Conservation (phyloP, 2,113 vertebrate species). For the Salminus brasiliensis region DNA sequence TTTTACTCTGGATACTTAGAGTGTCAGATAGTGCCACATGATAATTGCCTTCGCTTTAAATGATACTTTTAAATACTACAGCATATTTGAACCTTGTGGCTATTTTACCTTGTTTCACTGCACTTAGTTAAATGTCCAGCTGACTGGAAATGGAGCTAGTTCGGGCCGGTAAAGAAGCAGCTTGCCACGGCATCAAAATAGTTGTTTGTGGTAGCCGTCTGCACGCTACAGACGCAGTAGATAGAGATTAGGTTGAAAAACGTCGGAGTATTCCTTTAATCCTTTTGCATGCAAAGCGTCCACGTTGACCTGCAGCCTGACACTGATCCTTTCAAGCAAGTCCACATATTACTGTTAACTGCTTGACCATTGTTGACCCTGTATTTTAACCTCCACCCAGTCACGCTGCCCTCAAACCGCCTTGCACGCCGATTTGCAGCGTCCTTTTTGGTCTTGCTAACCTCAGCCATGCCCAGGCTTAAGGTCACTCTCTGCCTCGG, state of each 20-base stretch:
- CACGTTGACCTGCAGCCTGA: background rate
- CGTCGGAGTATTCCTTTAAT: background rate
- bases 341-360: background rate
- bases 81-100: no score
- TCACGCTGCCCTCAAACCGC: background rate
- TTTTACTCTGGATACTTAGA: no score
- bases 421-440: background rate
- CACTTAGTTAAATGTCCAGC: no score
- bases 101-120: no score
- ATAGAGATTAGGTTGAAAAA: background rate
- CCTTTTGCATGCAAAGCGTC: background rate
- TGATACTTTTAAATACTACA: no score
- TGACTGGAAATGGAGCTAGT: no score
- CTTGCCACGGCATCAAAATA: no score
- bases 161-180: no score
- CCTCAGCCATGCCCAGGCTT: conserved; percentile 12
- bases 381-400: background rate
- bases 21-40: no score
- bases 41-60: no score
- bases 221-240: no score
- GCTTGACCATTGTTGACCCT: background rate
- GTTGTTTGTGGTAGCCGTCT: no score
- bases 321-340: background rate
- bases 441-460: conserved; percentile 1
- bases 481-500: conserved; percentile 21